Conservation (phyloP, 2,888 invertebrate species). For the Drosophila fungiperda region DNA sequence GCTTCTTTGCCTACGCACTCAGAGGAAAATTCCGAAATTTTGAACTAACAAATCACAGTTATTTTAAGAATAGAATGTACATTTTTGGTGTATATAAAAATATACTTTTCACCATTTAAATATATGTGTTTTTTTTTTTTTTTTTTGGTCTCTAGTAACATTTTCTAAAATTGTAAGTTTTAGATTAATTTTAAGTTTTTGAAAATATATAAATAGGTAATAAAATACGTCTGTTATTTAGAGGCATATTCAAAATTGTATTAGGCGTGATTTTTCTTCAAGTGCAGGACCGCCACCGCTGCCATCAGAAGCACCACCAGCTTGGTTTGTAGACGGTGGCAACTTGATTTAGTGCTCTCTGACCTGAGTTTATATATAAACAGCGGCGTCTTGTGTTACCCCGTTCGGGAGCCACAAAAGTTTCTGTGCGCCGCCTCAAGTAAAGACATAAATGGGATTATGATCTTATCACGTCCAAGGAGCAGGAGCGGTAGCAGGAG, state of each 20-base stretch:
- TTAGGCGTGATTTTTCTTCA: neutral
- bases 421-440: slow-evolving; percentile 65
- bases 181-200: neutral
- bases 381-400: slow-evolving; percentile 71
- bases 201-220: neutral
- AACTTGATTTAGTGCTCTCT: slow-evolving; percentile 85
- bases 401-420: slow-evolving; percentile 58
- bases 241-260: neutral
- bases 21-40: neutral
- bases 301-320: neutral
- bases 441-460: slow-evolving; percentile 85
- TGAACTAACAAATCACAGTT: neutral
- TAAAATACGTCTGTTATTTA: neutral
- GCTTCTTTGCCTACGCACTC: slow-evolving; percentile 66
- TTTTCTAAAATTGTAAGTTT: neutral
- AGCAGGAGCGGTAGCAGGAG: slow-evolving; percentile 19
- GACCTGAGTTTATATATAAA: slow-evolving; percentile 85
- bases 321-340: slow-evolving; percentile 56
- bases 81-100: neutral
- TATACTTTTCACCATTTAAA: neutral
- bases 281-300: neutral
- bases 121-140: neutral
- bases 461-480: slow-evolving; percentile 84
- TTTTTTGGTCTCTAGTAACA: neutral
- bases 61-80: neutral